Evolutionary conservation across 1,140 invertebrate species (phyloP).

Genomic region (Rhynchophorus ferrugineus): DNA sequence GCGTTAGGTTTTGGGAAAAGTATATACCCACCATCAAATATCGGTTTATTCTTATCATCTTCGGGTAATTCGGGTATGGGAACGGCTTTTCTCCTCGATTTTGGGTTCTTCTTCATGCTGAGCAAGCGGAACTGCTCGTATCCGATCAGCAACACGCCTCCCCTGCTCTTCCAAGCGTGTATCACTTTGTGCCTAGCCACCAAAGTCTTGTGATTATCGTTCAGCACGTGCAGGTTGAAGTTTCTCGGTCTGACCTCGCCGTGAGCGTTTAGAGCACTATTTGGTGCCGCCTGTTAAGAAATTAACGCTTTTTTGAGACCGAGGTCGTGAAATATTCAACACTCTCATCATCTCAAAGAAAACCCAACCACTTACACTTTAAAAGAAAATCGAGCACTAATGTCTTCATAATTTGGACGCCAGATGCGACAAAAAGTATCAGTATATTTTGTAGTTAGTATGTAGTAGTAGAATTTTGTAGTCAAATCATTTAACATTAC

Average conservation of each 20-base stretch:
- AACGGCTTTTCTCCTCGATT: conserved; percentile 45
- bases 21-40: conserved; percentile 79
- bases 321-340: conserved; percentile 1
- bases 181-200: conserved; percentile 50
- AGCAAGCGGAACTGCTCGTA: conserved; percentile 94
- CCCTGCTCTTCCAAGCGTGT: conserved; percentile 75
- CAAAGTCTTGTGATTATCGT: conserved; percentile 90
- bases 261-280: conserved; percentile 46
- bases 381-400: too few relatives aligned
- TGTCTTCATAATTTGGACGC: too few relatives aligned
- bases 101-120: conserved; percentile 67
- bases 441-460: too few relatives aligned
- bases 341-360: conserved; percentile 21
- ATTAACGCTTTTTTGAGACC: background rate
- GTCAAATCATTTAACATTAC: too few relatives aligned
- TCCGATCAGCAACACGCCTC: conserved; percentile 93
- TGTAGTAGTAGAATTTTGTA: too few relatives aligned
- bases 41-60: conserved; percentile 74
- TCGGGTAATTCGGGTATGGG: conserved; percentile 47
- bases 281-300: conserved; percentile 31
- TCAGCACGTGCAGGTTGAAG: conserved; percentile 84
- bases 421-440: too few relatives aligned
- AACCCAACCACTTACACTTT: too few relatives aligned
- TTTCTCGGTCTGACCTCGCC: conserved; percentile 64
- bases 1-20: too few relatives aligned